Base-by-base conservation (phyloP, 2,797 vertebrate genomes). In the Danio kyathit region DNA sequence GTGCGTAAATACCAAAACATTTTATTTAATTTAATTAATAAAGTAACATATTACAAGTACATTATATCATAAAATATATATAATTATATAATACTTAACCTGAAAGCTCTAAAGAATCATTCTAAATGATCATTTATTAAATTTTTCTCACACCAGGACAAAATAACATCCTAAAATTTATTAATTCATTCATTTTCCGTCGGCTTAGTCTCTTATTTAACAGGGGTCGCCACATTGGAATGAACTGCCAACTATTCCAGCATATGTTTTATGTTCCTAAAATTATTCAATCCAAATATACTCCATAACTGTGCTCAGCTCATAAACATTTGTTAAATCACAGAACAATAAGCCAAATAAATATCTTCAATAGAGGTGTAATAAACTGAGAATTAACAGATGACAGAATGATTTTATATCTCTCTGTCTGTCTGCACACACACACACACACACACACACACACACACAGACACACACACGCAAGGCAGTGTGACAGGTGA, bases 401-500 rank as follows among this genome's bases (percentile, higher is more conserved):
- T 54, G 54, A 56, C 72, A 44, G 52, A 5, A 9, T 74, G 61
- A 70, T 49, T 21, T 14, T 48, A 40, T 57, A 21, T 41, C 6
- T 49, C 6, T 49, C 57, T 10, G 14, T 76, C 63, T 44, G 5
- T 9, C 17, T 21, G 0, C 10, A 7, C 9, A 13, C 61, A 57
- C 51, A 54, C 29, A 7, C 61, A n/a, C 63, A 19, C 17, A 46
- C 29, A 40, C 60, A 41, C n/a, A 73, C 41, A 73, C 71, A 71
- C 49, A 69, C 66, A 19, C 17, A 46, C 29, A 40, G 61, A 43
- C n/a, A 73, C 41, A 74, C 71, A 71, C 51, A 49, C 66, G 40
- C 60, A 63, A 86, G 88, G 83, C 84, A 84, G 89, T 88, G 88
- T 21, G 92, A 90, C 83, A 94, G 86, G 82, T 86, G 92, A 94